Evolutionary conservation across 2,113 vertebrate genomes (phyloP), one percentile per base, ranked within the genome.

Genomic region (Ammospiza nelsoni): DNA sequence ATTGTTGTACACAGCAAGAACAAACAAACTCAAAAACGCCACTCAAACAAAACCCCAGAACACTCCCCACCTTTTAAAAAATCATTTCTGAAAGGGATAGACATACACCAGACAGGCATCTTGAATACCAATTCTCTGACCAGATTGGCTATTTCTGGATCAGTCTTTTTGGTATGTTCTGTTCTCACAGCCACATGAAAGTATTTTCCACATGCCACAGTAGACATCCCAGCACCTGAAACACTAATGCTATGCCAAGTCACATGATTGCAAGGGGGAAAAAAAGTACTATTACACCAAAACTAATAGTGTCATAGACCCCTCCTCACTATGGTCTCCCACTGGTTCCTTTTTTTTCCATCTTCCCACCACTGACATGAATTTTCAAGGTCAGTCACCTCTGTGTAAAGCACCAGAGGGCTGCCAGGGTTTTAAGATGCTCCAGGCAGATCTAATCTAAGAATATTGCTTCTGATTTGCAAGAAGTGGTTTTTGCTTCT

Each of bases 221-320:
- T 54, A 66, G 28, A 79, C 41, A 90, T 23, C 13, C 59, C 28
- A 66, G 35, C 72, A 94, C 96, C 92, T 93, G 76, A 69, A 92
- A 94, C 37, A 88, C 31, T 75, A 90, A 43, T 11, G 15, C 31
- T 65, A 48, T 27, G 25, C 19, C 33, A 57, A 9, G 18, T 49
- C 54, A 73, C 0, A 0, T 54, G 62, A 43, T 0, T 46, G 13
- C 18, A 75, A 63, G 21, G 14, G 20, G 12, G 12, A 0, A 8
- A 20, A 14, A 49, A 25, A 33, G 9, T 31, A 58, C 1, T 5
- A 65, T 35, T 55, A 67, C 18, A 54, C 9, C 15, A 80, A 66
- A 88, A 90, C 10, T 73, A n/a, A 65, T 13, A 51, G 18, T 27
- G 18, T 12, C 55, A 43, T 1, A 73, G 58, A 85, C 25, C 7